Conservation (phyloP, 2,113 vertebrate genomes). For the Numenius arquata region DNA sequence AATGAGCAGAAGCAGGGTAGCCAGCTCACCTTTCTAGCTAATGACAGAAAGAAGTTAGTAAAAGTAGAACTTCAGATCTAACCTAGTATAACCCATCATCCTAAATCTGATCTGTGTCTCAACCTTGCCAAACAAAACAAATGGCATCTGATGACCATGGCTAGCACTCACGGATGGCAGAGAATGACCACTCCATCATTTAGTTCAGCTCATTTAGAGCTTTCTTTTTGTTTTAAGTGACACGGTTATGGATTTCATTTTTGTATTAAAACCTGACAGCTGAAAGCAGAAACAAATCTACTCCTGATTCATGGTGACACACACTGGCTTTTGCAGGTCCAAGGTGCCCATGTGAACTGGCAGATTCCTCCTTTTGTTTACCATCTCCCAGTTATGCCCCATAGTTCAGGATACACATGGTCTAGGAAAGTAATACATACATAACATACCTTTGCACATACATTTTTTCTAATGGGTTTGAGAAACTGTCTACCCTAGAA, state of each 20-base stretch:
- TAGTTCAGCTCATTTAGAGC: neutral
- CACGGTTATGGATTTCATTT: neutral
- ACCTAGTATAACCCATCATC: neutral
- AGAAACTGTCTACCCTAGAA: neutral
- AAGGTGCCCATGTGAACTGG: neutral
- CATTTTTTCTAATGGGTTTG: neutral
- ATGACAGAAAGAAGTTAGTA: neutral
- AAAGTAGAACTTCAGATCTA: neutral
- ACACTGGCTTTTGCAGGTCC: neutral
- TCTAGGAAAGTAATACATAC: neutral
- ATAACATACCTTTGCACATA: neutral
- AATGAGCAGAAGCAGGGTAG: neutral
- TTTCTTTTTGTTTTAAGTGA: neutral
- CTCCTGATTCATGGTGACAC: neutral
- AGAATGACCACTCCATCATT: neutral
- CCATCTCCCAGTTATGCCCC: neutral
- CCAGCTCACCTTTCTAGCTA: neutral
- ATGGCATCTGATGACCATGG: neutral
- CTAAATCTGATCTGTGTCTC: neutral
- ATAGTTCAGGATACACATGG: neutral
- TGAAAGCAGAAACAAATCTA: constrained; percentile 8
- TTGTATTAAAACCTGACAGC: neutral
- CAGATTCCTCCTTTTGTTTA: neutral
- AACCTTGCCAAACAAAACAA: neutral
- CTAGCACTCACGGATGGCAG: neutral